These are phyloP conservation scores for Euura lappo DNA, from an alignment of 1,140 invertebrate genomes.

Conservation along the genomic window DNA sequence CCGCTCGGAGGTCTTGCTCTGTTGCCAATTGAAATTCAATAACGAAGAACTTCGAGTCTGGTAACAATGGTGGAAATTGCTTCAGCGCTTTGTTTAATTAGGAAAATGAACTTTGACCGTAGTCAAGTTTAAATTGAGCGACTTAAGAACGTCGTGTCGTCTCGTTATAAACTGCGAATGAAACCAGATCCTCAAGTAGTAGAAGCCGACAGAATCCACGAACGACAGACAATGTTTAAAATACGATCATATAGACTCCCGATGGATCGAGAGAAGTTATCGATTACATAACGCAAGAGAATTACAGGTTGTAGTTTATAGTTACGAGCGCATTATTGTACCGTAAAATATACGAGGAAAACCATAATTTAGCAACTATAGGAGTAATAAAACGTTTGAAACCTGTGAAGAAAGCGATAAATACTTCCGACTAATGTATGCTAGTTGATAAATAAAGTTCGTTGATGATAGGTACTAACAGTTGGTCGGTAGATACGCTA, in stretches of 20 bases:
- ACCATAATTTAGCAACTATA: too few species aligned
- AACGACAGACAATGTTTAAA: neutral
- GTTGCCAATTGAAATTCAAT: neutral
- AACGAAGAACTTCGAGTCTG: neutral
- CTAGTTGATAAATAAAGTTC: neutral
- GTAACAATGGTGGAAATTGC: neutral
- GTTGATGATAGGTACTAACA: slow-evolving; percentile 5
- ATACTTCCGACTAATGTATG: neutral
- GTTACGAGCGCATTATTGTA: too few species aligned
- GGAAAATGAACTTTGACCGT: neutral
- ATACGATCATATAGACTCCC: neutral
- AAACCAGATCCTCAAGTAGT: neutral
- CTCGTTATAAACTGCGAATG: neutral
- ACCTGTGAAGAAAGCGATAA: too few species aligned
- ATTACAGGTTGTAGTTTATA: too few species aligned
- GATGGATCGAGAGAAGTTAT: neutral
- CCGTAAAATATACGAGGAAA: too few species aligned
- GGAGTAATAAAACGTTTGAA: too few species aligned
- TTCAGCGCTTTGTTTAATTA: neutral
- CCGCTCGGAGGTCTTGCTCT: neutral
- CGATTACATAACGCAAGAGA: neutral
- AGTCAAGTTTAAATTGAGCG: neutral
- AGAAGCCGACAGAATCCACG: neutral
- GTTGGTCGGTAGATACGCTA: neutral
- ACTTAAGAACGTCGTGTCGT: neutral